Conservation (phyloP, 64 coral and sea anemone genomes). For the Acropora yongei region DNA sequence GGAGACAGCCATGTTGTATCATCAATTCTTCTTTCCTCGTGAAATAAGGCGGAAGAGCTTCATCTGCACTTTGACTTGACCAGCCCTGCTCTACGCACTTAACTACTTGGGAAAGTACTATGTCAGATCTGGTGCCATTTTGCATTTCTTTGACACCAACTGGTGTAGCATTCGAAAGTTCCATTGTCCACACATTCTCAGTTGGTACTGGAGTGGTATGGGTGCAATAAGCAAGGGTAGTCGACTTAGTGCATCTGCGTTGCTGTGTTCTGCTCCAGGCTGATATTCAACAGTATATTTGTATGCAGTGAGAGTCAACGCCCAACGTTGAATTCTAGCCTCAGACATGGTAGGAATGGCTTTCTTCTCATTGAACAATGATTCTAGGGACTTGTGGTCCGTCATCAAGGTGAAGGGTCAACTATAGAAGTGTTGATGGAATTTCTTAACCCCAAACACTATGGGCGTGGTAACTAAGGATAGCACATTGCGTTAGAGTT, state of each 20-base stretch:
- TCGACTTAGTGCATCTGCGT: constrained; percentile 10
- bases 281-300: background rate
- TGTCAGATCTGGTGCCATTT: too few relatives aligned
- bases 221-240: background rate
- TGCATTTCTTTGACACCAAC: background rate
- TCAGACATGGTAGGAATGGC: constrained; percentile 1
- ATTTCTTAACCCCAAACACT: too few relatives aligned
- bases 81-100: constrained; percentile 1
- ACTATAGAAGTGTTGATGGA: too few relatives aligned
- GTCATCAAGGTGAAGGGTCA: too few relatives aligned
- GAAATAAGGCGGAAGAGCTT: background rate
- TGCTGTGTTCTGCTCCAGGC: background rate
- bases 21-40: constrained; percentile 2
- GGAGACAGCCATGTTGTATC: constrained; percentile 8
- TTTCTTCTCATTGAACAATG: background rate
- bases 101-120: background rate
- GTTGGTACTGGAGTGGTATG: background rate
- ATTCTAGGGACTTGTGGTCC: too few relatives aligned
- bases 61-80: background rate
- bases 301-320: background rate
- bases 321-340: constrained; percentile 28
- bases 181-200: background rate
- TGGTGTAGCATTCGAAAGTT: background rate
- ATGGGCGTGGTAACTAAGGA: too few relatives aligned
- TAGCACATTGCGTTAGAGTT: too few relatives aligned